Percentiles rank a stretch among this genome's conserved stretches.
Conservation (phyloP, 2,113 vertebrate species). For the Progne subis region DNA sequence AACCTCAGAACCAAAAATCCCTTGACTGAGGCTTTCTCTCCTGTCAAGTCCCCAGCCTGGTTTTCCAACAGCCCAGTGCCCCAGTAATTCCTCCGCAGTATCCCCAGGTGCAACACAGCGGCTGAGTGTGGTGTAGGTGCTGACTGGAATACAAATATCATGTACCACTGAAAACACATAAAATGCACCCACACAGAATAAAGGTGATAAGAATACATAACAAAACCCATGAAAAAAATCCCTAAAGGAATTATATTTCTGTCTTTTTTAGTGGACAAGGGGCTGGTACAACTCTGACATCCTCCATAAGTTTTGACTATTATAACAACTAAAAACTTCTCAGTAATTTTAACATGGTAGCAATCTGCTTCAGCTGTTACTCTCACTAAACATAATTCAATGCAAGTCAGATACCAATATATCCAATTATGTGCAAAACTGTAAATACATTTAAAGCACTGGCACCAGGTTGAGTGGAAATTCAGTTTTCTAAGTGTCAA, state of each 20-base stretch:
- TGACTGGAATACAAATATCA: background rate
- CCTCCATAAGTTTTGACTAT: constrained; percentile 8
- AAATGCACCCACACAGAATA: background rate
- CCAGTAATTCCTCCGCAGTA: background rate
- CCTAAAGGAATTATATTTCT: constrained; percentile 9
- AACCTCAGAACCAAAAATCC: background rate
- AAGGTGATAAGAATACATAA: constrained; percentile 8
- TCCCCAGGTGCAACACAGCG: background rate
- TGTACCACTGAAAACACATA: background rate
- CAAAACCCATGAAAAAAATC: background rate
- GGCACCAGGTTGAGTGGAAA: background rate
- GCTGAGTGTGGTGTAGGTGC: background rate
- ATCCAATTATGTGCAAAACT: constrained; percentile 3
- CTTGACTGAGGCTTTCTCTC: background rate
- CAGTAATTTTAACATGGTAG: background rate
- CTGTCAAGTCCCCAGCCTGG: background rate
- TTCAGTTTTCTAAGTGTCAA: background rate
- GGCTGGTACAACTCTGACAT: background rate
- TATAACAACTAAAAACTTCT: background rate
- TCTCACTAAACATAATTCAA: constrained; percentile 32
- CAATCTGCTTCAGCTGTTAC: background rate
- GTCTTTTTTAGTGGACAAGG: background rate
- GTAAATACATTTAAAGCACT: constrained; percentile 19
- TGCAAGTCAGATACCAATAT: constrained; percentile 2
- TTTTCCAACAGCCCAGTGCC: background rate